These are phyloP conservation scores for Trissoscelio sp. DNA, from an alignment of 2,888 invertebrate genomes.

Conservation along the genomic window DNA sequence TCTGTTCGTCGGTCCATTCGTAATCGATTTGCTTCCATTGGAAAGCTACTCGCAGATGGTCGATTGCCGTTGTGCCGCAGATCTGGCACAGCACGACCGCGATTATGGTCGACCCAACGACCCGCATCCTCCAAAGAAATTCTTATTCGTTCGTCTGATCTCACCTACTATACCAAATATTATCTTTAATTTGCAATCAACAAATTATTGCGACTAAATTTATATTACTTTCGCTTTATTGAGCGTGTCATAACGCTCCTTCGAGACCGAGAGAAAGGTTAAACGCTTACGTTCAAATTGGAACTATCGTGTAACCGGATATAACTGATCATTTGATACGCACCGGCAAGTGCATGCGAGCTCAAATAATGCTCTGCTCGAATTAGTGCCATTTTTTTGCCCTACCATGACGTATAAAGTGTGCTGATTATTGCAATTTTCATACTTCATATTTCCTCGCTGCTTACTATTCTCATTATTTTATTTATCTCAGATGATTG, in stretches of 20 bases:
- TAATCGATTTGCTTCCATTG: constrained; percentile 91
- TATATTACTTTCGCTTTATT: constrained; percentile 46
- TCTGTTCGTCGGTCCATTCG: constrained; percentile 86
- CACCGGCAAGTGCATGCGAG: constrained; percentile 49
- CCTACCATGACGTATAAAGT: not conserved
- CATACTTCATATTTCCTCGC: too few relatives aligned
- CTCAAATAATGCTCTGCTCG: constrained; percentile 18
- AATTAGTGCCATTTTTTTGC: constrained; percentile 45
- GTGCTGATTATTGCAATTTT: not conserved
- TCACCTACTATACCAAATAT: constrained; percentile 28
- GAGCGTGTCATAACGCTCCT: constrained; percentile 52
- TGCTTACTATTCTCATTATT: too few relatives aligned
- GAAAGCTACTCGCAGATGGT: constrained; percentile 86
- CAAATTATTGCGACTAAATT: constrained; percentile 5
- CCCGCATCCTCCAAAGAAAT: constrained; percentile 59
- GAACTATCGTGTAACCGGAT: constrained; percentile 58
- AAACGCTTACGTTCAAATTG: constrained; percentile 53
- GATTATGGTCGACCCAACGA: constrained; percentile 60
- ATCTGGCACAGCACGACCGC: constrained; percentile 67
- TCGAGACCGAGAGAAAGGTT: constrained; percentile 53
- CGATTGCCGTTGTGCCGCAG: constrained; percentile 65
- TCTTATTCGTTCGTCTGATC: constrained; percentile 34
- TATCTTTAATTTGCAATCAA: constrained; percentile 34
- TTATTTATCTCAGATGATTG: too few relatives aligned
- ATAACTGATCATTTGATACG: constrained; percentile 61